Conservation (phyloP, 2,888 invertebrate species). For the Globia sparganii region DNA sequence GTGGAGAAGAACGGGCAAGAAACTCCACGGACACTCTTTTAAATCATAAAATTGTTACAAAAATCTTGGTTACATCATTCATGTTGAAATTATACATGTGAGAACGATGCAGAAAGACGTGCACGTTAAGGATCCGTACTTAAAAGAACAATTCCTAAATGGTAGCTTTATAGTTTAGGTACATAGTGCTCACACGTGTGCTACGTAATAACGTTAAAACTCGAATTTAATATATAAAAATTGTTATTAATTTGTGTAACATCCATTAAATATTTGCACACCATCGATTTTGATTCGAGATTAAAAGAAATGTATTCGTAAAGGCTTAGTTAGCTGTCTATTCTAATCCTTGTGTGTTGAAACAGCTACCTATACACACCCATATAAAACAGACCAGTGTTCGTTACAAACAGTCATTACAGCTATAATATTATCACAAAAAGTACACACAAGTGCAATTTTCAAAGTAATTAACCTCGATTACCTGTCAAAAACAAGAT, state of each 20-base stretch:
- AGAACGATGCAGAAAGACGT: no score
- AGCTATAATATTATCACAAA: background rate
- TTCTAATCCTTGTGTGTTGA: background rate
- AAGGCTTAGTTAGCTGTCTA: background rate
- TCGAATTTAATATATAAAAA: background rate
- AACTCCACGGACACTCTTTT: no score
- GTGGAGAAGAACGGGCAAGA: no score
- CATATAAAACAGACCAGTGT: background rate
- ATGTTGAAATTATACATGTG: no score
- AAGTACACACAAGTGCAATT: background rate
- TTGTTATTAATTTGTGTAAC: background rate
- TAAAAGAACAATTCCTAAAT: no score
- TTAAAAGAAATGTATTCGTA: background rate
- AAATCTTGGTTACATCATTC: no score
- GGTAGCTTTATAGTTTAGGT: no score
- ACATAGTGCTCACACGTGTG: no score
- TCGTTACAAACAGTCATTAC: background rate
- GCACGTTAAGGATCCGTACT: no score
- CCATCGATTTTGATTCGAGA: background rate
- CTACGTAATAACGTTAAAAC: background rate
- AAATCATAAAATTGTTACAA: no score
- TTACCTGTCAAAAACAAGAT: background rate
- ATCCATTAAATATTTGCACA: background rate
- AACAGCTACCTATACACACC: background rate
- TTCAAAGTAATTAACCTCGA: conserved; percentile 23